phyloP scores from a whole-genome alignment of 2,797 vertebrate genomes.

The Dermochelys coriacea region DNA sequence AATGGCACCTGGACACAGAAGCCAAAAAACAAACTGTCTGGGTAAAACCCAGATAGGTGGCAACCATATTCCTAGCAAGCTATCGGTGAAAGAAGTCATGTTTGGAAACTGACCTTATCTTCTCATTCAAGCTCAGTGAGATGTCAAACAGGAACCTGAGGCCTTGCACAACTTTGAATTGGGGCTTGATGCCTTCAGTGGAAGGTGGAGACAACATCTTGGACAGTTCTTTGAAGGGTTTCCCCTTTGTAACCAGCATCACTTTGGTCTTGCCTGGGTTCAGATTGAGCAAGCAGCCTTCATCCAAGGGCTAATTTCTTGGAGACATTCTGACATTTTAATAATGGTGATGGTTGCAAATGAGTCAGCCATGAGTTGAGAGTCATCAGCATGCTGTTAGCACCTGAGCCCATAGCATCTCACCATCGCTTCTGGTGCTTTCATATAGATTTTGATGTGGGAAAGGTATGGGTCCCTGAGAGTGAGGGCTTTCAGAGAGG shows the following conservation, averaged over 20 bases:
- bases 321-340: not conserved
- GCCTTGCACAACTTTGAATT: not conserved
- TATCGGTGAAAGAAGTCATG: not conserved
- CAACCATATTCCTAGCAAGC: not conserved
- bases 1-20: no score
- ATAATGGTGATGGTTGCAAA: not conserved
- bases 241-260: no score
- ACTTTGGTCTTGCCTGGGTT: no score
- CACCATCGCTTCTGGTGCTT: not conserved
- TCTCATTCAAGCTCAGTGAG: not conserved
- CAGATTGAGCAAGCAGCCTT: not conserved
- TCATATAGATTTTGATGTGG: not conserved
- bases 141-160: not conserved
- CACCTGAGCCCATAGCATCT: not conserved
- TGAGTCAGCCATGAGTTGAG: not conserved
- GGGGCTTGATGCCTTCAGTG: not conserved
- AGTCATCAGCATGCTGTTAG: not conserved
- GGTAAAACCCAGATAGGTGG: no score
- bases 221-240: no score
- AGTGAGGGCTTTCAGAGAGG: not conserved
- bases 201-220: no score
- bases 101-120: not conserved
- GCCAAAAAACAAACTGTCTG: no score
- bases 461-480: not conserved
- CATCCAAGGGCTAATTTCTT: not conserved